Evolutionary conservation across 2,113 vertebrate genomes (phyloP).

Genomic region (Pterocles gutturalis): DNA sequence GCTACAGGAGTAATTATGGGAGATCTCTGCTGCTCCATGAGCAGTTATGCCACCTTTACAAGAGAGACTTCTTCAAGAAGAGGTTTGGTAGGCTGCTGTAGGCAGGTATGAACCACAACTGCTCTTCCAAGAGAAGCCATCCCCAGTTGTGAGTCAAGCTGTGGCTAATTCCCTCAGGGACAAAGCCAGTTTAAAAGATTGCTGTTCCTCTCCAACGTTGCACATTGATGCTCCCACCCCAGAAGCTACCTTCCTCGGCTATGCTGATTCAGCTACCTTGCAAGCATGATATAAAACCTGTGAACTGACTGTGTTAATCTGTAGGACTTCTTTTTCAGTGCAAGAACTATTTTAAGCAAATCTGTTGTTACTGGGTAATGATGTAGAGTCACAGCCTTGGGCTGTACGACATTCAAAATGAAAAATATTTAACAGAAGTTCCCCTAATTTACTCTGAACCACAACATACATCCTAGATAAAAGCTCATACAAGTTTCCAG

Average conservation of each 20-base stretch:
- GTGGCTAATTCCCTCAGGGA: neutral
- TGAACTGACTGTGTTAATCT: neutral
- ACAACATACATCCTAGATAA: neutral
- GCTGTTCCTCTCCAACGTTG: neutral
- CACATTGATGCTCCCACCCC: neutral
- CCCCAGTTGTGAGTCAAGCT: neutral
- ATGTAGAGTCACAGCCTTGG: neutral
- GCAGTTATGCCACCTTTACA: neutral
- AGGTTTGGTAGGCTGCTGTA: neutral
- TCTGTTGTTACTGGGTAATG: neutral
- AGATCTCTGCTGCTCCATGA: neutral
- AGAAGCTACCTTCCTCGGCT: neutral
- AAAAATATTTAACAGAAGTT: slow-evolving; percentile 2
- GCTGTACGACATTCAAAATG: neutral
- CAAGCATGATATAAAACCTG: neutral
- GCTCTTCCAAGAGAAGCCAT: neutral
- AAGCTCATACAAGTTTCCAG: neutral
- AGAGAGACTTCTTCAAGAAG: neutral
- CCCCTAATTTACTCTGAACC: neutral
- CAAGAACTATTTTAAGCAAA: slow-evolving; percentile 7
- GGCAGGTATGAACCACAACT: neutral
- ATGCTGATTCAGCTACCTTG: slow-evolving; percentile 10
- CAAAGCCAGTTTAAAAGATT: neutral
- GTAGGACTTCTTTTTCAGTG: neutral
- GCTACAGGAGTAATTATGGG: neutral